A percentile compares a stretch with the other conserved stretches of the same genome.
Conservation (phyloP, 2,888 invertebrate species). For the Cyrtodaria siliqua region DNA sequence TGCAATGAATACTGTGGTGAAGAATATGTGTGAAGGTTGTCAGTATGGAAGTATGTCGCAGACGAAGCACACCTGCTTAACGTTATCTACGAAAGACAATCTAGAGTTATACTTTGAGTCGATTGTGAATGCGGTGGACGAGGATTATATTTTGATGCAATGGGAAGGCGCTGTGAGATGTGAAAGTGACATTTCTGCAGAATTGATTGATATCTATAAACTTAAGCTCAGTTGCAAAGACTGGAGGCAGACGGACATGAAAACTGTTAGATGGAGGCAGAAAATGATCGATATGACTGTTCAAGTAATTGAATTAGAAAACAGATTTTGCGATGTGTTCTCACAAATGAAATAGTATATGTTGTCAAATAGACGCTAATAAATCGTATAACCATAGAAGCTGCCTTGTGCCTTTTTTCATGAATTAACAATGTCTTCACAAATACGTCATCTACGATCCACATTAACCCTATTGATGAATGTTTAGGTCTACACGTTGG, state of each 20-base stretch:
- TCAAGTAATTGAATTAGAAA: conserved; percentile 18
- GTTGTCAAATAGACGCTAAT: too few species aligned
- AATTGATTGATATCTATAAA: conserved; percentile 31
- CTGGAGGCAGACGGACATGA: conserved; percentile 43
- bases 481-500: too few species aligned
- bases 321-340: conserved; percentile 4
- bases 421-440: too few species aligned
- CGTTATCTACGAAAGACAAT: conserved; percentile 7
- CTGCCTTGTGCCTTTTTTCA: too few species aligned
- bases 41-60: conserved; percentile 26
- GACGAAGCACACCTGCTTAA: too few species aligned
- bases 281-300: conserved; percentile 32
- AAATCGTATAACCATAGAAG: too few species aligned
- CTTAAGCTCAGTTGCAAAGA: conserved; percentile 35
- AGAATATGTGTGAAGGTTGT: conserved; percentile 37
- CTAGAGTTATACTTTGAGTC: conserved; percentile 35
- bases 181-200: too few species aligned
- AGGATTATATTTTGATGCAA: conserved; percentile 11
- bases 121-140: conserved; percentile 30
- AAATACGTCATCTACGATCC: too few species aligned
- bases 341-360: too few species aligned
- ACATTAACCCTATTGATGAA: too few species aligned
- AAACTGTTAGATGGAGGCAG: conserved; percentile 33
- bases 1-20: conserved; percentile 25
- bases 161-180: too few species aligned